Evolutionary conservation across 2,113 vertebrate genomes (phyloP), one percentile per base, ranked within the genome.

Genomic region (Aegotheles bennettii): DNA sequence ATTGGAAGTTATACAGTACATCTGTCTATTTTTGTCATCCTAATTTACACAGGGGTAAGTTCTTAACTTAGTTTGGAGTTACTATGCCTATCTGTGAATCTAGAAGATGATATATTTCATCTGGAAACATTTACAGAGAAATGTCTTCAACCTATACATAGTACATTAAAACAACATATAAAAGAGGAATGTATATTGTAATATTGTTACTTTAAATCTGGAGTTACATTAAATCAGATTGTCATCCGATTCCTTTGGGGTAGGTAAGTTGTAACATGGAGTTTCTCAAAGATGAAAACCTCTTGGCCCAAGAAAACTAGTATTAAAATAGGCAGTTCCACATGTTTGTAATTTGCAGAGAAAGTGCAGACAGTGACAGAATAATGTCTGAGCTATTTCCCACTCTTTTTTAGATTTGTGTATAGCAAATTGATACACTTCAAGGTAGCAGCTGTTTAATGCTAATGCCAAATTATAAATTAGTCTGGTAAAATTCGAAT

Each of bases 361-460:
- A 96, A 97, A 97, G 91, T 91, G 80, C 92, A 97, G 97, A 97
- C 87, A 3, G 90, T 85, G 95, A 97, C 78, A 97, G 89, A 97
- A 94, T 71, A 54, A 40, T 61, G 83, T 96, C 97, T 96, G 94
- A 96, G 84, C 69, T 93, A 95, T 95, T 96, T 97, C 93, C 83
- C 40, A 40, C 84, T 94, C 95, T 94, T 95, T 96, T 94, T 79
- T 21, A 73, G 61, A 63, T 79, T 91, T 89, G 38, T 94, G 63
- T 97, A 51, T 94, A 96, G 97, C 96, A 97, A 97, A 98, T 95
- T 93, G 92, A 97, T 95, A 96, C 65, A 95, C 92, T 96, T 96
- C 88, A 96, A 97, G 94, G 96, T 89, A 97, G 96, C 96, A 97
- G 96, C 96, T 97, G 97, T 89, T 98, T 84, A 94, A 95, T 90